These are phyloP conservation scores for Poeciliopsis turneri DNA, from an alignment of 2,797 vertebrate genomes.

Conservation along the genomic window DNA sequence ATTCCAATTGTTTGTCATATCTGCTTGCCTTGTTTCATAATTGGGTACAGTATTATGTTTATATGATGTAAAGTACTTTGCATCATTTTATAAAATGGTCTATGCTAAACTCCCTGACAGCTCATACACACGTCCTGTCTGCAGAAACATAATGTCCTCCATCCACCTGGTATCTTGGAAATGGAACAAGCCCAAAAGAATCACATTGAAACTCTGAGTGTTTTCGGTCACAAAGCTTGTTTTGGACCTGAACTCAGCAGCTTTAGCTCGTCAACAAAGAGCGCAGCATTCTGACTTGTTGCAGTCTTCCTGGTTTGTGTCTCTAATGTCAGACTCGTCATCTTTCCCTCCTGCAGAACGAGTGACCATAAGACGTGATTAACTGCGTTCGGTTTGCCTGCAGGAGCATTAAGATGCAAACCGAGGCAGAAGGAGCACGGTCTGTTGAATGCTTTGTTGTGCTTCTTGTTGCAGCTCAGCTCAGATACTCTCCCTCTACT, in stretches of 20 bases:
- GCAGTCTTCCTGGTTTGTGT: neutral
- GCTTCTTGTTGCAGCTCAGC: constrained; percentile 22
- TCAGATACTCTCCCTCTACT: constrained; percentile 8
- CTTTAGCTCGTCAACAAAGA: neutral
- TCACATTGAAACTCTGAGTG: neutral
- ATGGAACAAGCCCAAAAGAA: neutral
- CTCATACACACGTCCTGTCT: neutral
- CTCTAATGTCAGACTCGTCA: neutral
- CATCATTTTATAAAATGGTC: too few relatives aligned
- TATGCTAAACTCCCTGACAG: neutral
- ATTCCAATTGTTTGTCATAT: too few relatives aligned
- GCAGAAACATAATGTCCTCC: neutral
- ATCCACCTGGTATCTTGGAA: neutral
- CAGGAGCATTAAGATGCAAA: constrained; percentile 39
- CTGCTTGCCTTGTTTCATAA: too few relatives aligned
- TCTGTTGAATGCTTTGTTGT: constrained; percentile 17
- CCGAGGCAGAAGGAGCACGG: constrained; percentile 4
- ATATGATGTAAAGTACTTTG: too few relatives aligned
- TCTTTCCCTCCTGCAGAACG: constrained; percentile 4
- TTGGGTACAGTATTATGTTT: too few relatives aligned
- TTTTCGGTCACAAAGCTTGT: neutral
- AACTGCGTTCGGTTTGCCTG: constrained; percentile 33
- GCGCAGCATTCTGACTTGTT: neutral
- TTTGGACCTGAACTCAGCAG: neutral
- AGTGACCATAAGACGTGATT: constrained; percentile 27